A percentile compares a stretch with the other conserved stretches of the same genome.
These are phyloP conservation scores for Crotalus horridus DNA, from an alignment of 2,113 vertebrate genomes.

Conservation along the genomic window DNA sequence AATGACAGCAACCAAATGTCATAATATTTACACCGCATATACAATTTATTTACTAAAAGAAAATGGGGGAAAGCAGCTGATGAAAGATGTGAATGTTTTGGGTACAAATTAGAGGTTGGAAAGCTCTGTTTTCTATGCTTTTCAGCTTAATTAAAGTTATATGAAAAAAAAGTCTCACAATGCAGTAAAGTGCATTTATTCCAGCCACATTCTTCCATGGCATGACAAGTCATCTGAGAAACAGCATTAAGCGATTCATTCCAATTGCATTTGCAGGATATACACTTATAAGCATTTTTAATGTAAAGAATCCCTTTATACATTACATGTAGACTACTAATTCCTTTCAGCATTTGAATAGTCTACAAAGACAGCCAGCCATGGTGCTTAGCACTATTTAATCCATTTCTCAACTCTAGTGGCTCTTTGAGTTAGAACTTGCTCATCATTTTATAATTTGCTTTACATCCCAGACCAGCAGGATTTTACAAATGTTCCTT, in stretches of 20 bases:
- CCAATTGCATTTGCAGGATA: constrained; percentile 71
- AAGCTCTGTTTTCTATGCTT: constrained; percentile 38
- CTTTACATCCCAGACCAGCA: constrained; percentile 18
- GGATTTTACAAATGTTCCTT: not conserved
- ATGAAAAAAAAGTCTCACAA: constrained; percentile 69
- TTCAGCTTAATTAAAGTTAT: constrained; percentile 72
- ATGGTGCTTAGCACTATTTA: constrained; percentile 18
- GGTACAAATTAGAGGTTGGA: constrained; percentile 45
- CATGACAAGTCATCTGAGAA: constrained; percentile 65
- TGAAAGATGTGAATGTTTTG: constrained; percentile 46
- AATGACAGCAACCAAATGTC: constrained; percentile 58
- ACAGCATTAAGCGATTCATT: constrained; percentile 68
- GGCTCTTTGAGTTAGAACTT: constrained; percentile 22
- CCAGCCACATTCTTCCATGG: constrained; percentile 69
- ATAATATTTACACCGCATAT: constrained; percentile 57
- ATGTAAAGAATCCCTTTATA: constrained; percentile 56
- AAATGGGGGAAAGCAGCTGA: constrained; percentile 41
- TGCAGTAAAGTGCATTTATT: constrained; percentile 73
- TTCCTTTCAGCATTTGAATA: constrained; percentile 44
- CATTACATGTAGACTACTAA: constrained; percentile 51
- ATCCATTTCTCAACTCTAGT: constrained; percentile 13
- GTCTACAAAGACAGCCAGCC: constrained; percentile 43
- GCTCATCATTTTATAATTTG: constrained; percentile 23
- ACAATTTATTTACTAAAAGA: constrained; percentile 53
- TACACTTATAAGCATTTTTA: constrained; percentile 54